Evolutionary conservation across 2,888 invertebrate species (phyloP), one percentile per base, ranked within the genome.

Genomic region (Polyommatus icarus): DNA sequence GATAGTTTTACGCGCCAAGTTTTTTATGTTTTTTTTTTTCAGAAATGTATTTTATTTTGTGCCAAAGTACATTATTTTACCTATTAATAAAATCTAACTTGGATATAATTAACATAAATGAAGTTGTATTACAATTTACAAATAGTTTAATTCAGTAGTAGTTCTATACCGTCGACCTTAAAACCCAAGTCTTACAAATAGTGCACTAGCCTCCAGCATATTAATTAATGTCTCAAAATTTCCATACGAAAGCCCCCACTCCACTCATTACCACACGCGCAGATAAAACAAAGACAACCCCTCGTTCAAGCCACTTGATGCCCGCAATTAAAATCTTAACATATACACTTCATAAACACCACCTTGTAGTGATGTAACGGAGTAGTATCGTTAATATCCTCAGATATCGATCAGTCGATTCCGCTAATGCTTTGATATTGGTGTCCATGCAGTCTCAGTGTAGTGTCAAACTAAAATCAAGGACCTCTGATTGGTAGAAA

Each of bases 241-340:
- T 76, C 73, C 75, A 71, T n/a, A 76, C 71, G 40, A 76, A 79
- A 71, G 73, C 57, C 54, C 76, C 46, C 18, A 77, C 82, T 77
- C 81, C 81, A 81, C 81, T 81, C 83, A 82, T 83, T 82, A 83
- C 82, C 79, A 77, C 81, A 79, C 81, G 81, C 80, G 77, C 77
- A 85, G 86, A 87, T 86, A 87, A 85, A 85, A 84, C 85, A 84
- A 83, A 84, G 82, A 77, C 80, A 80, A 78, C 82, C 82, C 83
- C 82, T 83, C 83, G 84, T 88, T 86, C 88, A 87, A 89, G 89
- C 90, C 90, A 90, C 90, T 91, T 92, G 88, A 91, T 90, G 88
- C 89, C 90, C 90, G 89, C 92, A 92, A 92, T 93, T 93, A 92
- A 92, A 93, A 92, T 91, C 91, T 90, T 90, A 91, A 91, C 91